These are phyloP conservation scores for Gambelia wislizenii DNA, from an alignment of 2,797 vertebrate genomes.

Conservation along the genomic window DNA sequence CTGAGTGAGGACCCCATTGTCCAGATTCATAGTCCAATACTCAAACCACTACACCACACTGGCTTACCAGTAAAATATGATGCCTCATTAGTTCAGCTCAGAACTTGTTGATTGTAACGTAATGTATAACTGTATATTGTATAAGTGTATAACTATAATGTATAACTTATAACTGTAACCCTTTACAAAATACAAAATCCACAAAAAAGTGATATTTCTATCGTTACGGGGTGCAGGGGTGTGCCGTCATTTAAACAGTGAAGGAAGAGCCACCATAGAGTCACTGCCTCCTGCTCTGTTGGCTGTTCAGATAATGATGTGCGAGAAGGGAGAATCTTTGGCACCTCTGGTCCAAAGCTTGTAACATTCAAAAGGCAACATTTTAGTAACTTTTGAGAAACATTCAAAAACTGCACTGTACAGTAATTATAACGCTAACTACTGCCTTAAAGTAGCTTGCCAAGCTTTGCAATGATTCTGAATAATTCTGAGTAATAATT, in stretches of 20 bases:
- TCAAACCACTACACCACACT: too few species aligned
- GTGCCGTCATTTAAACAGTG: neutral
- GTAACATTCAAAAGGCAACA: neutral
- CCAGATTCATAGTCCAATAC: too few species aligned
- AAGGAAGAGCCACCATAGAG: neutral
- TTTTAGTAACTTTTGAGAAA: neutral
- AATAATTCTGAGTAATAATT: neutral
- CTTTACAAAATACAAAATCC: too few species aligned
- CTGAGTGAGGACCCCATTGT: too few species aligned
- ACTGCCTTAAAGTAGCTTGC: neutral
- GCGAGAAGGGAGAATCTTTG: too few species aligned
- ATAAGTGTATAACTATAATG: too few species aligned
- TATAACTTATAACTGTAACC: too few species aligned
- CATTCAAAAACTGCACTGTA: neutral
- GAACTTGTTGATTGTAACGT: neutral
- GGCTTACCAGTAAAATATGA: too few species aligned
- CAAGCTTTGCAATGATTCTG: too few species aligned
- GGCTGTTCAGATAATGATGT: neutral
- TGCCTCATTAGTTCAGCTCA: too few species aligned
- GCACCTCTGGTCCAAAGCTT: neutral
- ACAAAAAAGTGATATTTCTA: neutral
- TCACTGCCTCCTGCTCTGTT: neutral
- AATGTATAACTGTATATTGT: too few species aligned
- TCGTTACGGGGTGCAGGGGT: neutral
- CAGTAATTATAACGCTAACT: neutral